Percentiles rank a stretch among this genome's conserved stretches.
phyloP scores from a whole-genome alignment of 2,888 invertebrate species.

The Luffia ferchaultella region DNA sequence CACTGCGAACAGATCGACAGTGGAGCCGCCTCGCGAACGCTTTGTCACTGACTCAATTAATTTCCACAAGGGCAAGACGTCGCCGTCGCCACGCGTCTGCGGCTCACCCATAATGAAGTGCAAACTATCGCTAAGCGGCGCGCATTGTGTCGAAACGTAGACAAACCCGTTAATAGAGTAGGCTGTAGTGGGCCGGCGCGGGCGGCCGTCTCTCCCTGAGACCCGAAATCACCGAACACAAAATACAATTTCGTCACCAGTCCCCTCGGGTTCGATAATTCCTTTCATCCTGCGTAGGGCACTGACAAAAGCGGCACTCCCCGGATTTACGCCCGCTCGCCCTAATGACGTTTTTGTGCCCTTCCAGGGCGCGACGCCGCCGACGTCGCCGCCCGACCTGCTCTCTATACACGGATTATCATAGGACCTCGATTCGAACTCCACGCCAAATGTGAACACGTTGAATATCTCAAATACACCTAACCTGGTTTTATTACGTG shows the following conservation, averaged over 20 bases:
- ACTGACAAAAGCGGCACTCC: constrained; percentile 22
- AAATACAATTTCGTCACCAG: constrained; percentile 13
- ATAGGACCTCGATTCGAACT: neutral
- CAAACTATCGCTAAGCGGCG: constrained; percentile 7
- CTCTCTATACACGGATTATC: neutral
- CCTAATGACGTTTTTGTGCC: constrained; percentile 36
- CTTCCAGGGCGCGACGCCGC: neutral
- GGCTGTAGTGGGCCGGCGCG: neutral
- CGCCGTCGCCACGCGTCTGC: neutral
- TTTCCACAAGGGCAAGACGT: neutral
- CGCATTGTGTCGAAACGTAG: neutral
- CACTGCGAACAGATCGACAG: too few relatives aligned
- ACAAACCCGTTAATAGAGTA: neutral
- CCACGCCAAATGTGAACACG: neutral
- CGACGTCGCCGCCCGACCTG: neutral
- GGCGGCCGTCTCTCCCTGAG: constrained; percentile 4
- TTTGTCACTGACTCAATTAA: neutral
- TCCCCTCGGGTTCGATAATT: constrained; percentile 24
- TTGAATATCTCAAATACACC: neutral
- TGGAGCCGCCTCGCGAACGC: too few relatives aligned
- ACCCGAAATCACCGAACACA: constrained; percentile 10
- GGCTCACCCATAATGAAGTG: constrained; percentile 5
- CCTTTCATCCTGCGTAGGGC: constrained; percentile 21
- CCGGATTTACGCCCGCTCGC: constrained; percentile 24
- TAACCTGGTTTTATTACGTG: neutral